Evolutionary conservation across 2,888 invertebrate species (phyloP), one percentile per base, ranked within the genome.

Genomic region (Tupiocoris notatus): DNA sequence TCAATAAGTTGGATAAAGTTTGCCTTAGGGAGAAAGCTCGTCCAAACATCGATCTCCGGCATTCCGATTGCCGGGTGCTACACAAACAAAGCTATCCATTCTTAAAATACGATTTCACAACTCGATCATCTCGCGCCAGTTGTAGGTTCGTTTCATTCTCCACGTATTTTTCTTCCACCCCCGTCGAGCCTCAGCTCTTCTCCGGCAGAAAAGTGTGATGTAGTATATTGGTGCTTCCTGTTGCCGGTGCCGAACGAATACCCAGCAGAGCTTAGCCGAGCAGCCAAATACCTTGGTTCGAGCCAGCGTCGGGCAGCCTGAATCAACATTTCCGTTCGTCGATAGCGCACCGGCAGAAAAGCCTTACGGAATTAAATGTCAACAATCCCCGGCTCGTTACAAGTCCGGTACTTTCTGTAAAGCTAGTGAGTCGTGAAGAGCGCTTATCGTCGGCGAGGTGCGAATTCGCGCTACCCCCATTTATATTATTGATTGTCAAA

Each of bases 361-460:
- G 57, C 74, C 74, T 64, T 74, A 74, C 65, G 74, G 57, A 74
- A 74, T 74, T 74, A 74, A 74, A 74, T 74, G 74, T 74, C 74
- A 74, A 74, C 74, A 74, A 2, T 56, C 67, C 1, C 56, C 9
- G 39, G 39, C 39, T 39, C 39, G 39, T 39, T 39, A 39, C 39
- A 39, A 39, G 39, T 39, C 39, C 39, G 39, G 39, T 7, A 12
- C 39, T n/a, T 39, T 12, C 39, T 39, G 39, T 39, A 39, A 39
- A 7, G 39, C 39, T 12, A 12, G 12, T 12, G 39, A 39, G 39
- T n/a, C n/a, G n/a, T 39, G 39, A 39, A 39, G 39, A 39, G 39
- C 39, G 39, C 12, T 39, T 39, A 7, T 39, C 39, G 39, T 12
- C 39, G 12, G 3, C 39, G 39, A 39, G 39, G 39, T 39, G 39